A percentile compares a stretch with the other conserved stretches of the same genome.
phyloP scores from a whole-genome alignment of 2,797 vertebrate genomes.

The Pangasius sanitwongsei region DNA sequence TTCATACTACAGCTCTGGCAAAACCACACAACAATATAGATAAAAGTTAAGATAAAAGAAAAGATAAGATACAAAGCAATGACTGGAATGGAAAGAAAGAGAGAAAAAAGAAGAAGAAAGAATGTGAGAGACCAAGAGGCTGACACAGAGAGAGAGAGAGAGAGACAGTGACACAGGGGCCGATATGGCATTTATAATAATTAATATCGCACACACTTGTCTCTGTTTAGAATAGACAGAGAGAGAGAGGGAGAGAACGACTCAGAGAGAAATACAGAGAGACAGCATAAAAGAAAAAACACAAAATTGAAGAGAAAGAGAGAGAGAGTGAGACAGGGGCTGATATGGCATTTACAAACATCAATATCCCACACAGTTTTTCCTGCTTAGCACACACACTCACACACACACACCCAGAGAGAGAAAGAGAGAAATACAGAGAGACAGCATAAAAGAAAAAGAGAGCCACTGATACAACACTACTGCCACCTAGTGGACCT shows the following conservation, averaged over 20 bases:
- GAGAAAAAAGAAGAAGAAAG: not conserved
- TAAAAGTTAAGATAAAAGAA: not conserved
- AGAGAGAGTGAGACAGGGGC: not conserved
- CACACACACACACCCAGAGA: not conserved
- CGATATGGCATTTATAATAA: not conserved
- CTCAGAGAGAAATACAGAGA: too few species aligned
- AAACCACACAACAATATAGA: not conserved
- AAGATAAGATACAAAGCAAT: not conserved
- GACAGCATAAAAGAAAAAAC: not conserved
- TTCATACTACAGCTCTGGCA: not conserved
- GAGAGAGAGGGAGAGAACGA: not conserved
- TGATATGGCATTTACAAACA: not conserved
- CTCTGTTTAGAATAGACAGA: not conserved
- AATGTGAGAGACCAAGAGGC: not conserved
- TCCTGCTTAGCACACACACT: not conserved
- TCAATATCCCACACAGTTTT: not conserved
- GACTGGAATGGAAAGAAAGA: not conserved
- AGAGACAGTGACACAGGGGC: not conserved
- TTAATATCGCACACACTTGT: not conserved
- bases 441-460: not conserved
- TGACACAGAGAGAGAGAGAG: not conserved
- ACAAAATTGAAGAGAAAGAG: not conserved
- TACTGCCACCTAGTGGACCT: constrained; percentile 20
- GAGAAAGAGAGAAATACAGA: not conserved
- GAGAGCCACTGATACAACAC: not conserved